Conservation (phyloP, 1,140 invertebrate genomes). For the Bactericera cockerelli region DNA sequence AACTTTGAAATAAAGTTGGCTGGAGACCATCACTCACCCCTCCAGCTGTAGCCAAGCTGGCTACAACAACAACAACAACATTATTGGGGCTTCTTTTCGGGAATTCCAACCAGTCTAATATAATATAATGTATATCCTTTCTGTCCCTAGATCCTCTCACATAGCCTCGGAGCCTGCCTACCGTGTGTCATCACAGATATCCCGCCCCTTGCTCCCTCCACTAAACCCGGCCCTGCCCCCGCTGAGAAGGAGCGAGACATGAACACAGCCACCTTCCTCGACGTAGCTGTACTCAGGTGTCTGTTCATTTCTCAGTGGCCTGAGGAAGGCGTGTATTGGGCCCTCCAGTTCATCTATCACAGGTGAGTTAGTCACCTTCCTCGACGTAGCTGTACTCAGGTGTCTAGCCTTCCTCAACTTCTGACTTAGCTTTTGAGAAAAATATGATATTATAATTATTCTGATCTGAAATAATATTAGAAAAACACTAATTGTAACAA, state of each 20-base stretch:
- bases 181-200: background rate
- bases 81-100: too few species aligned
- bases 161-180: background rate
- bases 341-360: constrained; percentile 80
- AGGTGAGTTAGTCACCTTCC: constrained; percentile 42
- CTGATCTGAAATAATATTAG: too few species aligned
- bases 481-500: too few species aligned
- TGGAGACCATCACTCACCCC: too few species aligned
- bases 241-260: constrained; percentile 38
- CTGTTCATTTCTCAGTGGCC: constrained; percentile 96
- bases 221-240: background rate
- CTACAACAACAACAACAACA: too few species aligned
- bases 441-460: too few species aligned
- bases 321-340: constrained; percentile 96
- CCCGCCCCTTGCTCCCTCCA: background rate
- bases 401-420: constrained; percentile 98
- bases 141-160: background rate
- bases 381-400: too few species aligned
- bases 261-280: constrained; percentile 82
- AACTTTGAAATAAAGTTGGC: too few species aligned
- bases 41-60: too few species aligned
- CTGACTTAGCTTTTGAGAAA: too few species aligned
- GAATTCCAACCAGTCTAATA: too few species aligned
- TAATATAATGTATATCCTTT: background rate
- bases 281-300: constrained; percentile 88